phyloP scores from a whole-genome alignment of 2,797 vertebrate genomes.

The Acrossocheilus fasciatus region DNA sequence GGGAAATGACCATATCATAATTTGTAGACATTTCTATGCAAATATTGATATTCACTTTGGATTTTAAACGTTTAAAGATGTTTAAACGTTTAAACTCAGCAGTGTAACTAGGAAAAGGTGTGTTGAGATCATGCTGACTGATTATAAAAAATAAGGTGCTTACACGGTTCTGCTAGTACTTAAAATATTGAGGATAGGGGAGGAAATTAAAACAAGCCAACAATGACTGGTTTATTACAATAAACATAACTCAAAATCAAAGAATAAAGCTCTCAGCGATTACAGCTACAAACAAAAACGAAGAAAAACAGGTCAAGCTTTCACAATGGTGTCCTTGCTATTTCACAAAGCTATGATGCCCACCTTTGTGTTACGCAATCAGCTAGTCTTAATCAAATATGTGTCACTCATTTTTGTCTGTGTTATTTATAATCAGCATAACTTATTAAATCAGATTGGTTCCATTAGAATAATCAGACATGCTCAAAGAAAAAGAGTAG shows the following conservation, averaged over 20 bases:
- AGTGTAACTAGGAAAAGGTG: neutral
- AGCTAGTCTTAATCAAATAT: neutral
- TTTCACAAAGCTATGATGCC: neutral
- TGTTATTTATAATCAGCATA: constrained; percentile 5
- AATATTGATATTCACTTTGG: neutral
- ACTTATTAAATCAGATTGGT: constrained; percentile 15
- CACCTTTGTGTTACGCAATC: neutral
- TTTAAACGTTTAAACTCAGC: neutral
- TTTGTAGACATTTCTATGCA: neutral
- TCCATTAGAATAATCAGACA: constrained; percentile 10
- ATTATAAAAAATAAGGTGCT: neutral
- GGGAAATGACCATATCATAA: neutral
- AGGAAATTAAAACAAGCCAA: constrained; percentile 17
- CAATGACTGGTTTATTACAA: constrained; percentile 11
- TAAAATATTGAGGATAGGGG: neutral
- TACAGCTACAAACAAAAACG: neutral
- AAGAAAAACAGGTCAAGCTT: neutral
- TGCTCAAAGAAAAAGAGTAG: neutral
- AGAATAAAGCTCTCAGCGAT: constrained; percentile 9
- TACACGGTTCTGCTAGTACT: neutral
- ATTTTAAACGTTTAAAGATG: neutral
- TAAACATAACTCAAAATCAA: constrained; percentile 22
- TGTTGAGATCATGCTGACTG: neutral
- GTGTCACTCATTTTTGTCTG: neutral
- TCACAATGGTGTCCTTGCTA: neutral